These are phyloP conservation scores for Muntiacus reevesi DNA, from an alignment of 2,113 vertebrate genomes.

Conservation along the genomic window DNA sequence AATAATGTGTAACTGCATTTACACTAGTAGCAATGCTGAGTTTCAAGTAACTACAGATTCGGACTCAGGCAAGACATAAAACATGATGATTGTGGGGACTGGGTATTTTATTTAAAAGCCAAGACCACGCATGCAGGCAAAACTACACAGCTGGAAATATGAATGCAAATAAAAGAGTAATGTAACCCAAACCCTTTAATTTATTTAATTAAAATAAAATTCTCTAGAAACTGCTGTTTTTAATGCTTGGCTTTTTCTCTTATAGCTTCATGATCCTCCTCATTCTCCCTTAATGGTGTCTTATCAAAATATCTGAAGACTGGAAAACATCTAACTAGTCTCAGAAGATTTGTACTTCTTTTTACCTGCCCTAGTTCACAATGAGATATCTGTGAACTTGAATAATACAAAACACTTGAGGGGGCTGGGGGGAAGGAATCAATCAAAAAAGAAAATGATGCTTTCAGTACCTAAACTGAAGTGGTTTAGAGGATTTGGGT, in stretches of 20 bases:
- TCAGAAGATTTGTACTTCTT: constrained; percentile 6
- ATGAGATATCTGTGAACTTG: not conserved
- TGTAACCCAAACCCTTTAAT: not conserved
- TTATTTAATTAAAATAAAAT: not conserved
- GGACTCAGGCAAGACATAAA: not conserved
- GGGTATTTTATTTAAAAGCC: not conserved
- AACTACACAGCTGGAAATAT: not conserved
- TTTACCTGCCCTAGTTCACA: not conserved
- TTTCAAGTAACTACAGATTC: not conserved
- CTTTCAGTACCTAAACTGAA: not conserved
- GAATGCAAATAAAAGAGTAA: not conserved
- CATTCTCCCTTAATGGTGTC: not conserved
- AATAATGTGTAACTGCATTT: not conserved
- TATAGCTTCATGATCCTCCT: not conserved
- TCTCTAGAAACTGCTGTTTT: not conserved
- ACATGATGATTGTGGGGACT: not conserved
- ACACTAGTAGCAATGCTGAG: not conserved
- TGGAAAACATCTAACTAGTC: not conserved
- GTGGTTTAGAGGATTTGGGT: not conserved
- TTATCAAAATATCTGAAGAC: constrained; percentile 7
- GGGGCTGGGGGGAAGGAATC: not conserved
- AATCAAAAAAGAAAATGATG: not conserved
- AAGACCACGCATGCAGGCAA: not conserved
- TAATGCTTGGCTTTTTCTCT: not conserved
- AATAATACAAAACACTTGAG: not conserved